These are phyloP conservation scores for Alosa sapidissima DNA, from an alignment of 2,797 vertebrate species.

Conservation along the genomic window DNA sequence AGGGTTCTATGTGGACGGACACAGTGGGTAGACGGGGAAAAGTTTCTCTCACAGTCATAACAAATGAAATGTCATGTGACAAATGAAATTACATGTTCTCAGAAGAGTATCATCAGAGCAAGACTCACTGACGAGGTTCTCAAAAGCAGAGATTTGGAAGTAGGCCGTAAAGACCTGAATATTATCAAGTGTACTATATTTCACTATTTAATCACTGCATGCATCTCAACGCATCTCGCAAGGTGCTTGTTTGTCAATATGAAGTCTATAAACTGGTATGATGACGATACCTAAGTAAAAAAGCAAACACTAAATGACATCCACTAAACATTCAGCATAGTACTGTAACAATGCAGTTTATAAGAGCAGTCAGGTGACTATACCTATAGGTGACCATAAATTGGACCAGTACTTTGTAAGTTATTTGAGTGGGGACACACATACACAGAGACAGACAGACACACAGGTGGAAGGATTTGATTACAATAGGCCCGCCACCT, in stretches of 20 bases:
- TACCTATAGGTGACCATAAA: too few species aligned
- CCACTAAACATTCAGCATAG: background rate
- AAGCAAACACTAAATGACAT: background rate
- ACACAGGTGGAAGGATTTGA: too few species aligned
- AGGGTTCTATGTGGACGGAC: conserved; percentile 78
- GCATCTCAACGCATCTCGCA: background rate
- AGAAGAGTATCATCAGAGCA: background rate
- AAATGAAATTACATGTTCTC: background rate
- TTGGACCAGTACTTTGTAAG: too few species aligned
- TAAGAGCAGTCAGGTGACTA: too few species aligned
- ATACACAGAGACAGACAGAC: too few species aligned
- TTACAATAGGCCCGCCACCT: too few species aligned
- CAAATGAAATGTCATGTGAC: background rate
- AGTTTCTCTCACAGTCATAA: background rate
- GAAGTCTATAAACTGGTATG: background rate
- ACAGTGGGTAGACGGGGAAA: background rate
- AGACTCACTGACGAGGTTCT: background rate
- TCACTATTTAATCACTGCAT: background rate
- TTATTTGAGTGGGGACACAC: too few species aligned
- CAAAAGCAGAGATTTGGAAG: background rate
- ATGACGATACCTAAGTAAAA: background rate
- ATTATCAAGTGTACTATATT: background rate
- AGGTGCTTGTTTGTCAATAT: background rate
- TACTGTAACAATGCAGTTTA: too few species aligned
- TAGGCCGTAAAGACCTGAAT: background rate